phyloP scores from a whole-genome alignment of 2,113 vertebrate species.

The Poicephalus gulielmi region DNA sequence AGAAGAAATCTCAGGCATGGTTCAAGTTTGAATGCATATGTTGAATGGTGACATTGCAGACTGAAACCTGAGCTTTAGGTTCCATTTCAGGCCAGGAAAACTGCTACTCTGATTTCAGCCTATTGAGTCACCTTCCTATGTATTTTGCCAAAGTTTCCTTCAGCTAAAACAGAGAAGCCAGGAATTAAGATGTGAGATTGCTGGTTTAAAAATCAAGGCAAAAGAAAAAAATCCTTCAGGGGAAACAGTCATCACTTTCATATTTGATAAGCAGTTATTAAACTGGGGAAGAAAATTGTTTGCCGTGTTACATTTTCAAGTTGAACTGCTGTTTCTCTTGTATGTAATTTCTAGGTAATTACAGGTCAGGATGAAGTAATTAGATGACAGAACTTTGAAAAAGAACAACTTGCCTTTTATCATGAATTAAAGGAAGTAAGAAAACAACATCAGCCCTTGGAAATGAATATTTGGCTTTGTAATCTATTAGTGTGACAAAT shows the following conservation, averaged over 20 bases:
- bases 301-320: neutral
- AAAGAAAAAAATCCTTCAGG: neutral
- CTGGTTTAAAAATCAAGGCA: neutral
- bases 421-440: neutral
- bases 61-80: conserved; percentile 45
- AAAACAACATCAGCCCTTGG: neutral
- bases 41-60: neutral
- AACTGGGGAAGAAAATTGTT: conserved; percentile 39
- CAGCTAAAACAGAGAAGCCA: neutral
- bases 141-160: conserved; percentile 37
- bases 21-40: neutral
- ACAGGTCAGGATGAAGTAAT: conserved; percentile 7
- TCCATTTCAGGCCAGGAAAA: conserved; percentile 47
- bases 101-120: conserved; percentile 24
- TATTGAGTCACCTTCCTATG: conserved; percentile 27
- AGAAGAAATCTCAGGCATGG: neutral
- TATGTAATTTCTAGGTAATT: conserved; percentile 12
- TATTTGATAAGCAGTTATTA: neutral
- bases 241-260: neutral
- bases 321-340: neutral
- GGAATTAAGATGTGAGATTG: neutral
- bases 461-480: neutral
- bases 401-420: neutral
- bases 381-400: conserved; percentile 11
- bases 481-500: neutral